Evolutionary conservation across 2,888 invertebrate species (phyloP).

Genomic region (Zygogramma bicolorata): DNA sequence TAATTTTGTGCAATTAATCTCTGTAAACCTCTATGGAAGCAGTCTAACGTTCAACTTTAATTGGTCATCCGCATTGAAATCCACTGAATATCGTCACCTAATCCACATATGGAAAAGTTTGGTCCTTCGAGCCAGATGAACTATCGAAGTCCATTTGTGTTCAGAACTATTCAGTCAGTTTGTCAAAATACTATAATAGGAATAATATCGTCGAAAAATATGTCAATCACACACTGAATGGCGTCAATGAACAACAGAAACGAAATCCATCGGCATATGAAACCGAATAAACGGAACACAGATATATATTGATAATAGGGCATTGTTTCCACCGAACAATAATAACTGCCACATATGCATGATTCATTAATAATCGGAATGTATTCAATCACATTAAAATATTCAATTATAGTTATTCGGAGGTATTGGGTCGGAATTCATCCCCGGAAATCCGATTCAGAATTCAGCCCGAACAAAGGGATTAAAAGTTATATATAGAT

Average conservation of each 20-base stretch:
- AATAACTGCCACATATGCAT: background rate
- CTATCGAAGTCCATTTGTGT: no score
- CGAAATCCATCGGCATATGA: background rate
- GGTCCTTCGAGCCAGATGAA: background rate
- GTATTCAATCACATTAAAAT: slow-evolving; percentile 4
- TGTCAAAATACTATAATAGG: no score
- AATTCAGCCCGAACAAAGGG: slow-evolving; percentile 12
- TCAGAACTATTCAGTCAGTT: no score
- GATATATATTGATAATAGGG: slow-evolving; percentile 3
- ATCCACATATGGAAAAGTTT: no score
- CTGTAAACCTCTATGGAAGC: no score
- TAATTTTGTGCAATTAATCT: no score
- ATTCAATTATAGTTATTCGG: slow-evolving; percentile 14
- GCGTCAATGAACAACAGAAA: background rate
- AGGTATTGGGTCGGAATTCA: slow-evolving; percentile 13
- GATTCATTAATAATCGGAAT: slow-evolving; percentile 6
- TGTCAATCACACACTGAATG: no score
- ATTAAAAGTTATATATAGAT: slow-evolving; percentile 7
- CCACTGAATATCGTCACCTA: no score
- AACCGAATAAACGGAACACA: slow-evolving; percentile 4
- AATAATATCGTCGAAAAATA: no score
- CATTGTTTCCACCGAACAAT: background rate
- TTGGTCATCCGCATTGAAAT: no score
- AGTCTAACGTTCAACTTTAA: no score
- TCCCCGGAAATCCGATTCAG: slow-evolving; percentile 17